phyloP scores from a whole-genome alignment of 2,113 vertebrate species.

The Pogona vitticeps region DNA sequence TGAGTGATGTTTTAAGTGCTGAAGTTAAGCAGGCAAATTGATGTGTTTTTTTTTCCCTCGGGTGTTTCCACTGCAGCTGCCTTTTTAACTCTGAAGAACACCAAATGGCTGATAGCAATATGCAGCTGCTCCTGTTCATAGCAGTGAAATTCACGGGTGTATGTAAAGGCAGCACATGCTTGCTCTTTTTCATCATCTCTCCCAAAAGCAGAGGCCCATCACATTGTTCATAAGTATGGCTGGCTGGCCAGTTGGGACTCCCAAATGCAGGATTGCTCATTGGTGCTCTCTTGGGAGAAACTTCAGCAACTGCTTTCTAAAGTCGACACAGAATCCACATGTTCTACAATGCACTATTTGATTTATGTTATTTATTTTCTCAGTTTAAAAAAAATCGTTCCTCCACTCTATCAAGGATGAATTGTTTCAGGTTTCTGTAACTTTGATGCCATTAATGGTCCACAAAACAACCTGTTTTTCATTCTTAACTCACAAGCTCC shows the following conservation, averaged over 20 bases:
- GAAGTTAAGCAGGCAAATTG: constrained; percentile 74
- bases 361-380: background rate
- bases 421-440: background rate
- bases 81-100: constrained; percentile 70
- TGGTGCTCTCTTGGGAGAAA: background rate
- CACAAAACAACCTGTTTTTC: background rate
- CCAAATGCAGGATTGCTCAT: too few relatives aligned
- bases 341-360: background rate
- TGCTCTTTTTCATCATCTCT: constrained; percentile 68
- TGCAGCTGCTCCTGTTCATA: constrained; percentile 71
- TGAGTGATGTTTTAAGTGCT: constrained; percentile 74
- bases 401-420: background rate
- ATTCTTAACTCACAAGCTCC: background rate
- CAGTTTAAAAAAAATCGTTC: background rate
- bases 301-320: too few relatives aligned
- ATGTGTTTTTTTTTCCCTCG: constrained; percentile 56
- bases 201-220: constrained; percentile 31
- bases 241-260: background rate
- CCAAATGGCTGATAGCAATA: constrained; percentile 56
- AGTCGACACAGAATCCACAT: background rate
- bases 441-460: background rate
- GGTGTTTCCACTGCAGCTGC: constrained; percentile 75
- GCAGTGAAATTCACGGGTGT: constrained; percentile 63
- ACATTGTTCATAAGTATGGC: background rate
- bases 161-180: constrained; percentile 61